These are phyloP conservation scores for Percina caprodes DNA, from an alignment of 2,113 vertebrate genomes.

Conservation along the genomic window DNA sequence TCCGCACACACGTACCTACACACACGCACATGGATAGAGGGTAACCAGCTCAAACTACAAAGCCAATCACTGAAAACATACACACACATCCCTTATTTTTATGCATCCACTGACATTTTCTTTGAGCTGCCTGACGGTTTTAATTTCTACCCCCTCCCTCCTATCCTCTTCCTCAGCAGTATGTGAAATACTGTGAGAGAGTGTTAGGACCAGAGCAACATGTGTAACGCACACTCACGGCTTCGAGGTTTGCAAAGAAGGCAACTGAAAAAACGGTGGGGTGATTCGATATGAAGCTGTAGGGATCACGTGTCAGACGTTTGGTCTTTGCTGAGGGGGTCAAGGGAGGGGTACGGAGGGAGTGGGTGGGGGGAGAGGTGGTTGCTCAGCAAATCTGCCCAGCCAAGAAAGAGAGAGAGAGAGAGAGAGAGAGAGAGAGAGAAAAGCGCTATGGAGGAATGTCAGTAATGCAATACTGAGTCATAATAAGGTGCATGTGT, in stretches of 20 bases:
- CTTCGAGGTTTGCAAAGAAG: conserved; percentile 40
- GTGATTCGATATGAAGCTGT: conserved; percentile 56
- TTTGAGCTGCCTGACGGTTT: conserved; percentile 67
- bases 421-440: conserved; percentile 24
- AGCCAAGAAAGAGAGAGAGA: not conserved
- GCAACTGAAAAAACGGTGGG: conserved; percentile 17
- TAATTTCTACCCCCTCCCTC: conserved; percentile 59
- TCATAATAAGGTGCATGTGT: conserved; percentile 84
- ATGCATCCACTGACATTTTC: conserved; percentile 67
- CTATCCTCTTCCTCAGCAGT: conserved; percentile 65
- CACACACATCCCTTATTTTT: conserved; percentile 47
- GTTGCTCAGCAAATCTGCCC: conserved; percentile 77
- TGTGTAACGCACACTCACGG: conserved; percentile 68
- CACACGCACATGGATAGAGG: conserved; percentile 28
- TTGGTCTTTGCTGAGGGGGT: conserved; percentile 57
- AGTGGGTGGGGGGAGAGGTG: not conserved
- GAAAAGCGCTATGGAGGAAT: conserved; percentile 72
- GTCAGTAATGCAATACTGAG: conserved; percentile 83
- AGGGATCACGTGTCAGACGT: conserved; percentile 62
- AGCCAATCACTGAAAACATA: conserved; percentile 43
- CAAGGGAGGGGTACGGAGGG: conserved; percentile 44
- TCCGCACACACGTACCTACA: conserved; percentile 27
- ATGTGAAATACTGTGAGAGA: conserved; percentile 76
- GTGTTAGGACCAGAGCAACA: conserved; percentile 74
- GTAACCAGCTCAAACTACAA: conserved; percentile 55